Evolutionary conservation across 37 sponge, comb jelly and placozoan species (phyloP), one percentile per base, ranked within the genome.

Genomic region (Geodia barretti): DNA sequence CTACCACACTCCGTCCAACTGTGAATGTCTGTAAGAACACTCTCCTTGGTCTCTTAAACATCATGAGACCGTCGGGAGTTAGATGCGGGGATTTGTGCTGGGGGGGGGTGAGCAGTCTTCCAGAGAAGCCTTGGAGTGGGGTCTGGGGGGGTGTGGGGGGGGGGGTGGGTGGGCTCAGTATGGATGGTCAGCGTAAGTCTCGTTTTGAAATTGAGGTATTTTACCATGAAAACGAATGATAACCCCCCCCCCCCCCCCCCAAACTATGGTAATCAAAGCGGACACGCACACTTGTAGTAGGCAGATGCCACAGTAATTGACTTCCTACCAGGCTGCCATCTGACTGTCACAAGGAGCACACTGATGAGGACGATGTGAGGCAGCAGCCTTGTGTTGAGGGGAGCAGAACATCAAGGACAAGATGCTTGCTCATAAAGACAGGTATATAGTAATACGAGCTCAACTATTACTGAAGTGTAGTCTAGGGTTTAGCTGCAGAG

Each of bases 291-390:
- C 23, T 29, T 11, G 23, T 26, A 25, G 69, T 68, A 68, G 14
- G 14, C 23, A 70, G 71, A 24, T 11, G 4, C 23, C 3, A 31
- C 71, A 32, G 2, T 14, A 29, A 14, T 7, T 11, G 28, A n/a
- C 36, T 25, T 25, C 41, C 14, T 32, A 66, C 39, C 39, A 91
- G 92, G 89, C 29, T 92, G 93, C 68, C 93, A 92, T 64, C 65
- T 92, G 66, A 88, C 65, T 92, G 88, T 39, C 93, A 92, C 60
- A 80, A 80, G 62, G 93, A 92, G 41, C 89, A 92, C 76, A 68
- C 76, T 1, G 88, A 84, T 64, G 36, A 73, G 0, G 61, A 32
- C 21, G 89, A 88, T 35, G 75, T 70, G 34, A 68, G 76, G 32
- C 74, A 87, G 77, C 79, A 79, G 60, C 88, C 92, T 21, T 92